phyloP scores from a whole-genome alignment of 2,888 invertebrate genomes.

The Zonitis immaculata region DNA sequence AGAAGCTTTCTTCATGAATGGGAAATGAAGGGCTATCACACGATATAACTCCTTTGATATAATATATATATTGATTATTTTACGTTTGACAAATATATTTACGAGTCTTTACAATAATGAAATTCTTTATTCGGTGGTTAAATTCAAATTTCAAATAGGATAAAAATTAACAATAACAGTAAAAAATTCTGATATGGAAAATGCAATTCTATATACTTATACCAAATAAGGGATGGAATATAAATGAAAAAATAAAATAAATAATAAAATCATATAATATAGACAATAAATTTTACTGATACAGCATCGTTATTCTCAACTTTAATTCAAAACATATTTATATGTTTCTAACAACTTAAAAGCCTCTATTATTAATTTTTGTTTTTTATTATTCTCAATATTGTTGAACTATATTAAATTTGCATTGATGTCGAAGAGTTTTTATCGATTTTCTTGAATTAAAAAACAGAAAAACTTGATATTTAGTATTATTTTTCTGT shows the following conservation, averaged over 20 bases:
- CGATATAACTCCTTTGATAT: too few species aligned
- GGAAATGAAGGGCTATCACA: too few species aligned
- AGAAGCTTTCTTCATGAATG: too few species aligned
- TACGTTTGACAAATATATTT: background rate
- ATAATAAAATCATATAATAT: too few species aligned
- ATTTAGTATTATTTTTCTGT: too few species aligned
- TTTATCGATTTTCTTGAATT: too few species aligned
- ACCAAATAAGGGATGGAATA: slow-evolving; percentile 1
- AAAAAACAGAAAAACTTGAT: background rate
- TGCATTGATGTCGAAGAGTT: too few species aligned
- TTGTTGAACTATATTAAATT: too few species aligned
- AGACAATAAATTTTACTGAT: background rate
- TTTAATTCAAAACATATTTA: background rate
- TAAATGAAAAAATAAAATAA: slow-evolving; percentile 25
- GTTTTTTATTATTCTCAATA: too few species aligned
- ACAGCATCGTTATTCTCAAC: background rate
- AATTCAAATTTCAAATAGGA: slow-evolving; percentile 34
- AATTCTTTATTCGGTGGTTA: slow-evolving; percentile 29
- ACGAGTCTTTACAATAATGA: slow-evolving; percentile 24
- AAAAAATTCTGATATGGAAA: slow-evolving; percentile 24
- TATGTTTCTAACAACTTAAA: too few species aligned
- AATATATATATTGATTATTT: background rate
- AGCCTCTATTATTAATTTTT: too few species aligned
- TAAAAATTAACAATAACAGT: slow-evolving; percentile 28
- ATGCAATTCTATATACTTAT: slow-evolving; percentile 11